Evolutionary conservation across 2,797 vertebrate species (phyloP).

Genomic region (Distichodus sexfasciatus): DNA sequence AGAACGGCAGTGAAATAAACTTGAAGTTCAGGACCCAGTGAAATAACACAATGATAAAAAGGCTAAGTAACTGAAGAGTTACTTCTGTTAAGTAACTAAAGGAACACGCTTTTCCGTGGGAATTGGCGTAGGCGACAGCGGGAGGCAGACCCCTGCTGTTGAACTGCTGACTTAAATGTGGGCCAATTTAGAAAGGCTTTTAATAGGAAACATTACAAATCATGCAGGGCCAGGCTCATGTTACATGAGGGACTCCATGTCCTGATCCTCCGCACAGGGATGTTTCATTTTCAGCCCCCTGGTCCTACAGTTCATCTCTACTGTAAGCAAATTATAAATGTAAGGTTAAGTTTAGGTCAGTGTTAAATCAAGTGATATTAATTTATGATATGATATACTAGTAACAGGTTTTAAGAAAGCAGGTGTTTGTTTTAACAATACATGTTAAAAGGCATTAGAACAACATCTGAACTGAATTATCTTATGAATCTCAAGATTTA

Average conservation of each 20-base stretch:
- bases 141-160: neutral
- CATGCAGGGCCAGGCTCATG: neutral
- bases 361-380: no score
- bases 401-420: no score
- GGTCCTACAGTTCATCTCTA: neutral
- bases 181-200: slow-evolving; percentile 32
- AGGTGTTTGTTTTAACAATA: no score
- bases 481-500: no score
- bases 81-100: neutral
- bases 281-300: no score
- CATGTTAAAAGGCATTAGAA: no score
- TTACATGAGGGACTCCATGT: neutral
- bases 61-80: neutral
- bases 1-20: no score
- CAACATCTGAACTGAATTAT: no score
- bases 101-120: neutral
- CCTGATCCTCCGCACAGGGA: no score
- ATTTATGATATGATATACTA: no score
- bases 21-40: no score
- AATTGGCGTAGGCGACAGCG: neutral
- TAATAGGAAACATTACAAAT: slow-evolving; percentile 26
- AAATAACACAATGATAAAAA: no score
- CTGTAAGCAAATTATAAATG: neutral
- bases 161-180: neutral
- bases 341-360: neutral